Base-by-base conservation (phyloP, 1,140 invertebrate genomes). In the Thereuonema tuberculata region DNA sequence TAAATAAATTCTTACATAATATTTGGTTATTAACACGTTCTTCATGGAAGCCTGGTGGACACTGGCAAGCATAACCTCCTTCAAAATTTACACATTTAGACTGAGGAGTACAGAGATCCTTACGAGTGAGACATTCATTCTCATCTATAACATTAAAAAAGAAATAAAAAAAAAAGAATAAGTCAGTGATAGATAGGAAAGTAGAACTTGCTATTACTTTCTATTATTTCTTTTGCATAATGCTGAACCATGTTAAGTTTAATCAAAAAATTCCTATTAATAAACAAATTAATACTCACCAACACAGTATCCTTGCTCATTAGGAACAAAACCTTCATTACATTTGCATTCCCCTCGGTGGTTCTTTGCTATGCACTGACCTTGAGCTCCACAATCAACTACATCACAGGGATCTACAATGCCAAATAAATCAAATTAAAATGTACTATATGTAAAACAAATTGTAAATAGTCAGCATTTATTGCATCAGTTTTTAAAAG, bases 51-150 rank as follows among this genome's bases (percentile, higher is more conserved):
- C 72, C 72, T 62, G 63, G 68, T 5, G 74, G 74, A 67, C 74
- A 75, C 27, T 72, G 65, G 65, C 74, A 75, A 26, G 62, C 61
- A 62, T 70, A 75, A 15, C 69, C 67, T 20, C 73, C 73, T 1
- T 65, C 66, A 20, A 68, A 60, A 64, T 75, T 75, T 24, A 72
- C 60, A 66, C 74, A 75, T 2, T 24, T 72, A 62, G 68, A 71
- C 70, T 5, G 72, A 68, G 67, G 71, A 74, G 31, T 66, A 62
- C 59, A 71, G 69, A 23, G 58, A 47, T 82, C 80, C 62, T 84
- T 85, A 14, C 82, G 82, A 26, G 53, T 27, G 46, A 57, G 24
- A 61, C 74, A 75, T 63, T 75, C 74, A 63, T 75, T 65, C 2
- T 73, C 64, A 67, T 75, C 74, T 75, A 63, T 25, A 67, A 65